Conservation (phyloP, 2,888 invertebrate species). For the Pammene fasciana region DNA sequence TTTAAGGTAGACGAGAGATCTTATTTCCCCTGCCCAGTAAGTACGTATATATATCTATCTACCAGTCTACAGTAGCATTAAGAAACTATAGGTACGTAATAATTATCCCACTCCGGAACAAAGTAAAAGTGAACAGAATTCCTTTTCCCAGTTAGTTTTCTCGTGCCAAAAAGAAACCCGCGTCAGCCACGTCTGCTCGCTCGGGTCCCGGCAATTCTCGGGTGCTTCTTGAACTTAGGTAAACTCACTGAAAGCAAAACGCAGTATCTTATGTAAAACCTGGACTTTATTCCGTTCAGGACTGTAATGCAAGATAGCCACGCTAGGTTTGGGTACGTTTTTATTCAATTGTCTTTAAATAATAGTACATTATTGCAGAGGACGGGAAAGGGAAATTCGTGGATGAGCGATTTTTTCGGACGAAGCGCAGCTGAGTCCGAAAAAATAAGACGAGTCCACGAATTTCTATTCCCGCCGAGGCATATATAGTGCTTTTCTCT, state of each 20-base stretch:
- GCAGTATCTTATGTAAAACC: slow-evolving; percentile 6
- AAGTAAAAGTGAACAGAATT: slow-evolving; percentile 61
- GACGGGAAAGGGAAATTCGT: no score
- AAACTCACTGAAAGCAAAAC: slow-evolving; percentile 8
- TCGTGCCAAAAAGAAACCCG: slow-evolving; percentile 74
- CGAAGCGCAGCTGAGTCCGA: no score
- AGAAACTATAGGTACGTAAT: slow-evolving; percentile 48
- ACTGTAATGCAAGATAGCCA: not conserved
- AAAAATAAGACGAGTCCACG: no score
- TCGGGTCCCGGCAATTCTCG: slow-evolving; percentile 51
- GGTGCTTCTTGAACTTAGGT: slow-evolving; percentile 38
- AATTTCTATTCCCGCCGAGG: no score
- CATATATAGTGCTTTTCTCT: no score
- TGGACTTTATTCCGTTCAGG: not conserved
- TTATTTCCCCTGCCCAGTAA: slow-evolving; percentile 23
- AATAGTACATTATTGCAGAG: no score
- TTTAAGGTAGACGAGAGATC: slow-evolving; percentile 2
- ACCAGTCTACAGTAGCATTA: not conserved
- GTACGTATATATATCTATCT: no score
- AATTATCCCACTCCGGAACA: slow-evolving; percentile 69
- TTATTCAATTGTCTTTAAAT: no score
- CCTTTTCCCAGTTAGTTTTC: slow-evolving; percentile 74
- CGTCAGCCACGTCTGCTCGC: slow-evolving; percentile 63
- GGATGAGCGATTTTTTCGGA: no score
- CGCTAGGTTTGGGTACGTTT: not conserved